phyloP scores from a whole-genome alignment of 37 sponge, comb jelly and placozoan genomes.

The Mnemiopsis leidyi region DNA sequence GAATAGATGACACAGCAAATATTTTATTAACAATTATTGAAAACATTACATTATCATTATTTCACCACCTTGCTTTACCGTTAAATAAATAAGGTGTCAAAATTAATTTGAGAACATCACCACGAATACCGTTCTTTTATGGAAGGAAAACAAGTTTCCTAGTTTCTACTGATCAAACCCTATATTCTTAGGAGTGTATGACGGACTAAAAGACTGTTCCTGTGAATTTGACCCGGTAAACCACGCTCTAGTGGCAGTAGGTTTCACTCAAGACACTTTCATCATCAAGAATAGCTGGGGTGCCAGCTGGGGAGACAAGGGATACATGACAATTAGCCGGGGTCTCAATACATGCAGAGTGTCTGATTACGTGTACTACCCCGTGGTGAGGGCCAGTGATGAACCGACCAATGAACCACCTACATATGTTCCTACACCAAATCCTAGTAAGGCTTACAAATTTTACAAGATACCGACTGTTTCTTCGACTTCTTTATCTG shows the following conservation, averaged over 20 bases:
- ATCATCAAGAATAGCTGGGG: conserved; percentile 42
- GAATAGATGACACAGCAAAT: too few species aligned
- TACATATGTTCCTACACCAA: not conserved
- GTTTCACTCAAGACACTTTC: conserved; percentile 29
- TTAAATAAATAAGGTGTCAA: too few species aligned
- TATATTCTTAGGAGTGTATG: conserved; percentile 23
- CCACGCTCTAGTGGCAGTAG: conserved; percentile 32
- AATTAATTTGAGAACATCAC: too few species aligned
- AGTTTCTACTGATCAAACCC: too few species aligned
- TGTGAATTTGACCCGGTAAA: conserved; percentile 21
- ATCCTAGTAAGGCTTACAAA: conserved; percentile 17
- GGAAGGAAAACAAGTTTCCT: too few species aligned
- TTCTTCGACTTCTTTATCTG: too few species aligned
- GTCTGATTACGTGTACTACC: conserved; percentile 9
- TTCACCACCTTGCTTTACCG: too few species aligned
- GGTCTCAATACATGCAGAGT: conserved; percentile 52
- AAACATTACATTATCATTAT: too few species aligned
- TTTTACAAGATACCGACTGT: too few species aligned
- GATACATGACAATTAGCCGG: not conserved
- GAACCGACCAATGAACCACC: conserved; percentile 54
- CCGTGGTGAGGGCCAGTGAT: conserved; percentile 2
- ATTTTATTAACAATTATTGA: too few species aligned
- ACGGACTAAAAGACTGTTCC: conserved; percentile 37
- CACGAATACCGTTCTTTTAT: too few species aligned
- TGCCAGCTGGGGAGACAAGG: conserved; percentile 23